Evolutionary conservation across 2,113 vertebrate species (phyloP).

Genomic region (Narcine bancroftii): DNA sequence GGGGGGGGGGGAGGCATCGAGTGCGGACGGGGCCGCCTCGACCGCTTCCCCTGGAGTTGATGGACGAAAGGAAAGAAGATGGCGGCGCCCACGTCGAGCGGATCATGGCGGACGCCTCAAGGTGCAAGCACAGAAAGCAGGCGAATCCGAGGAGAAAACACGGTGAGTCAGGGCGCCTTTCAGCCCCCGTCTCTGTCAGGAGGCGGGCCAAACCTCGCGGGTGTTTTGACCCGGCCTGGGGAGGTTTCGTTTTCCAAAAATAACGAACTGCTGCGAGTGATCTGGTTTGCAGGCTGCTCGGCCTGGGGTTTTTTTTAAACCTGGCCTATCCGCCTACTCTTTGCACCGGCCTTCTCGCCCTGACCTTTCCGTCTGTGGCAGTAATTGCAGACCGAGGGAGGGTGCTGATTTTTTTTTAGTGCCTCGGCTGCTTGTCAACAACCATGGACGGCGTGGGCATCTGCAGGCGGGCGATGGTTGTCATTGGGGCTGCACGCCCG

Average conservation of each 20-base stretch:
- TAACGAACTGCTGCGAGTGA: background rate
- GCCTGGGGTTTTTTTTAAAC: background rate
- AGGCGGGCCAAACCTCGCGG: background rate
- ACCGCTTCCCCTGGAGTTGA: background rate
- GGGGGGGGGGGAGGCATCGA: background rate
- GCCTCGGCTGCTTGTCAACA: background rate
- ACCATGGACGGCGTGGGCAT: background rate
- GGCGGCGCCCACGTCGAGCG: conserved; percentile 23
- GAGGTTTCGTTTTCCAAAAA: background rate
- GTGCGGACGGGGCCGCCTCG: background rate
- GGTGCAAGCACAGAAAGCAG: conserved; percentile 34
- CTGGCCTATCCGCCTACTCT: background rate
- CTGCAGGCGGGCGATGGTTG: background rate
- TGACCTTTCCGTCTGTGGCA: background rate
- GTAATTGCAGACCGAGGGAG: background rate
- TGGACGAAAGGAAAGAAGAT: conserved; percentile 14
- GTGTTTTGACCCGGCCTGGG: background rate
- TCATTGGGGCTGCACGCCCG: background rate
- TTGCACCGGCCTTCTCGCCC: background rate
- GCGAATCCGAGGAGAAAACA: conserved; percentile 27
- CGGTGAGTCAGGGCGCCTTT: background rate
- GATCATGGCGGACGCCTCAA: conserved; percentile 31
- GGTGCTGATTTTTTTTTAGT: too few species aligned
- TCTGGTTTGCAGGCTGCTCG: background rate
- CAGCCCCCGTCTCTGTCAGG: background rate